phyloP scores from a whole-genome alignment of 2,888 invertebrate species.

The Ptychoptera contaminata region DNA sequence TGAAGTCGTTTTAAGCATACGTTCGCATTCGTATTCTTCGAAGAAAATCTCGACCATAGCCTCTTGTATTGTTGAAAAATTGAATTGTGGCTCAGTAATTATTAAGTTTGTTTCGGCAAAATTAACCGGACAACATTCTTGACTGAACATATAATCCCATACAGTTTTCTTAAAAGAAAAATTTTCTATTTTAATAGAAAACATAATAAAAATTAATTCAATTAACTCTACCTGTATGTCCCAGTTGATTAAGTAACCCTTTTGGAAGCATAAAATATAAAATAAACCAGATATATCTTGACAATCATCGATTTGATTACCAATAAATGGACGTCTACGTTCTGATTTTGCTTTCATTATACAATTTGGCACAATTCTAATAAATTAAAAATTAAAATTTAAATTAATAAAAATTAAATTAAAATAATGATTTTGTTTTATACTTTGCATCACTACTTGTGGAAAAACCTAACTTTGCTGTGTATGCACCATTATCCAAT shows the following conservation, averaged over 20 bases:
- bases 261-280: conserved; percentile 86
- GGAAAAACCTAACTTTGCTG: conserved; percentile 72
- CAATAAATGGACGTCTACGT: conserved; percentile 81
- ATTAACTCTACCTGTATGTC: conserved; percentile 53
- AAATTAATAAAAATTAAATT: conserved; percentile 4
- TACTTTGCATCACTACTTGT: conserved; percentile 49
- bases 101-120: conserved; percentile 65
- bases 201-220: too few relatives aligned
- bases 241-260: conserved; percentile 91
- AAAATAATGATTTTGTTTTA: conserved; percentile 13
- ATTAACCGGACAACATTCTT: conserved; percentile 64
- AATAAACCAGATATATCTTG: conserved; percentile 89
- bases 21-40: conserved; percentile 88
- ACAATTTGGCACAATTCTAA: conserved; percentile 73
- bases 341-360: conserved; percentile 98
- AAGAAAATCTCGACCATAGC: conserved; percentile 92
- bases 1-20: conserved; percentile 63
- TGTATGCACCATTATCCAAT: conserved; percentile 79
- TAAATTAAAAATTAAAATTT: conserved; percentile 13
- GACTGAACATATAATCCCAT: conserved; percentile 90
- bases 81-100: conserved; percentile 87
- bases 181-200: background rate
- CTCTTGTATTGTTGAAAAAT: conserved; percentile 85
- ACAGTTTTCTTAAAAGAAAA: conserved; percentile 54
- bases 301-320: conserved; percentile 90